Percentiles rank a stretch among this genome's conserved stretches.
Conservation (phyloP, 2,888 invertebrate species). For the Scaptomyza parva region DNA sequence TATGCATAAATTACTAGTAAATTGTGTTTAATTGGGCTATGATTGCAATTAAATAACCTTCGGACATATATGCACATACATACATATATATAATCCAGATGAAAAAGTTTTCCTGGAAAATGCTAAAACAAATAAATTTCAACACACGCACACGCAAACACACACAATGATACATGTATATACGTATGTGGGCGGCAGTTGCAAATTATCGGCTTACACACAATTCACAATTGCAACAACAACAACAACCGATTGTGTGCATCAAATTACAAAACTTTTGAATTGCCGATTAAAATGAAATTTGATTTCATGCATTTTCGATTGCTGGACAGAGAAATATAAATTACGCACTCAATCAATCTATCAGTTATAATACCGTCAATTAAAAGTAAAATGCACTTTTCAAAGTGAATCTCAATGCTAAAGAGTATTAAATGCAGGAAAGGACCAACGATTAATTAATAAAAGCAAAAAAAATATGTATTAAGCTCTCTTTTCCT, state of each 20-base stretch:
- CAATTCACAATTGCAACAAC: no score
- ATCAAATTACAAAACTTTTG: neutral
- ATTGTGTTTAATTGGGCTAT: constrained; percentile 13
- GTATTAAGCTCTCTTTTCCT: no score
- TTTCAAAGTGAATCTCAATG: no score
- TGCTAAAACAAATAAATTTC: constrained; percentile 8
- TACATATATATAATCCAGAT: neutral
- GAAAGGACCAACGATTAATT: no score
- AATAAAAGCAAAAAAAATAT: no score
- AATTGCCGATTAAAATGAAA: neutral
- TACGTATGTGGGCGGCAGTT: no score
- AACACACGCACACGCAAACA: neutral
- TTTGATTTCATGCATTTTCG: neutral
- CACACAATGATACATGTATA: no score
- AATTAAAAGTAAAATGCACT: no score
- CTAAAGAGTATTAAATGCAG: no score
- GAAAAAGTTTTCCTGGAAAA: neutral
- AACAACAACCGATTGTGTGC: no score
- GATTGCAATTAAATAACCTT: constrained; percentile 10
- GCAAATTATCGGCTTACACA: no score
- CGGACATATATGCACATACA: neutral
- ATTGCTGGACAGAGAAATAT: no score
- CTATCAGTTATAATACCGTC: neutral
- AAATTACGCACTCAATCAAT: neutral
- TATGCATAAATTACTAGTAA: constrained; percentile 14